Base-by-base conservation (phyloP, 2,888 invertebrate species). In the Lissonota sp. region DNA sequence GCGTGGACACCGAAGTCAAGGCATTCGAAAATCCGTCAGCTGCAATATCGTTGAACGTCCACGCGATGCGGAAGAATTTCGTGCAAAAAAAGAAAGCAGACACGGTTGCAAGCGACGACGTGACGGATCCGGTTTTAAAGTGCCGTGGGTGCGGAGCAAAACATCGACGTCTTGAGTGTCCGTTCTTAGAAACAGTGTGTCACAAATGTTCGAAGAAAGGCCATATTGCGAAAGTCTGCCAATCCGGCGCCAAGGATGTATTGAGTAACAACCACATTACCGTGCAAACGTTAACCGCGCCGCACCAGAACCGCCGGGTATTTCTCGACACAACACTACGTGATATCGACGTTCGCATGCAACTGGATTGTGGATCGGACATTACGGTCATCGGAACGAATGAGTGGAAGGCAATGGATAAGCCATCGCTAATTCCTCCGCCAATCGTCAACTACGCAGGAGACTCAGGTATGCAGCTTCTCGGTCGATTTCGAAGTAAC, bases 311-410 rank as follows among this genome's bases (percentile, higher is more conserved):
- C 26, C 77, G 70, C n/a, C 77, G 63, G 3, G 40, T 49, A 57
- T 70, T 64, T 39, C 49, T 77, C 46, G 51, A 46, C 8, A 58
- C 40, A 16, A 57, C 4, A 8, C 44, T 70, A n/a, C 64, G 55
- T 16, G 64, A 71, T 14, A 70, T 26, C 8, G 49, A 57, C 37
- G 16, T 64, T 12, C 10, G 49, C 0, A 51, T 71, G 78, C 66
- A 67, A 16, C 72, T 72, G n/a, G 72, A 66, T 42, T 78, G 72
- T 71, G 78, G 78, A 39, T 78, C 72, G 53, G 72, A 78, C 42
- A 60, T 78, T 14, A 72, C 78, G 53, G 44, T 78, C 10, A 78
- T 78, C 51, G 72, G 78, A 14, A 26, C 8, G 8, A 62, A 78
- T 37, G 72, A 64, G 46, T 72, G 78, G 78, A 67, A 60, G 6